phyloP scores from a whole-genome alignment of 2,888 invertebrate genomes.

The Bimastos eiseni region DNA sequence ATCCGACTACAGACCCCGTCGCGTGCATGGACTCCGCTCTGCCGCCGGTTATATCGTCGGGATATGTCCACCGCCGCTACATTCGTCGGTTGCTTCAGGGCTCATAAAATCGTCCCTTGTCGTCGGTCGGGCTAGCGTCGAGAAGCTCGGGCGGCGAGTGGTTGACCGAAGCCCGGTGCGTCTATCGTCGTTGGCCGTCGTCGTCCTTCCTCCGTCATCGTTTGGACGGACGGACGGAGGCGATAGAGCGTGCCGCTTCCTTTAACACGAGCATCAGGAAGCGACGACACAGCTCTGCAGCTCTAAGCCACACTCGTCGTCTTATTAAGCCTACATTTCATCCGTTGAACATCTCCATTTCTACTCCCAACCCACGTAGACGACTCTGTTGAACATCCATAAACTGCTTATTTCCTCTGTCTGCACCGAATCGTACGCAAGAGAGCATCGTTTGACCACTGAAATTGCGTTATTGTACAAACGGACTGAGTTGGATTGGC shows the following conservation, averaged over 20 bases:
- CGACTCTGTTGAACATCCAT: neutral
- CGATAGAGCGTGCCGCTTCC: neutral
- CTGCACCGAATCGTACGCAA: neutral
- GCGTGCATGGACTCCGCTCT: neutral
- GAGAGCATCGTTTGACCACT: neutral
- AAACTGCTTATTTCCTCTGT: neutral
- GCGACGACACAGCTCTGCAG: neutral
- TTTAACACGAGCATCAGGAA: neutral
- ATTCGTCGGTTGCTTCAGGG: neutral
- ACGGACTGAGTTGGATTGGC: neutral
- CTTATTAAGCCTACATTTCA: no score
- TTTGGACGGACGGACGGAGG: neutral
- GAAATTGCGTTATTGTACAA: neutral
- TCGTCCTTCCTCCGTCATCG: neutral
- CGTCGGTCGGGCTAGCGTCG: neutral
- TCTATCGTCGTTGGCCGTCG: neutral
- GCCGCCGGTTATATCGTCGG: neutral
- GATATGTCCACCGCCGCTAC: neutral
- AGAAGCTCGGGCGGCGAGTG: neutral
- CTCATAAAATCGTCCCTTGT: neutral
- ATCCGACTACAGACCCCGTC: neutral
- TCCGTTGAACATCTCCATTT: no score
- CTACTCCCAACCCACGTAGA: neutral
- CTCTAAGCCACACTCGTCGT: neutral
- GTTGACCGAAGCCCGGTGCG: neutral